Evolutionary conservation across 2,113 vertebrate genomes (phyloP).

Genomic region (Pituophis catenifer): DNA sequence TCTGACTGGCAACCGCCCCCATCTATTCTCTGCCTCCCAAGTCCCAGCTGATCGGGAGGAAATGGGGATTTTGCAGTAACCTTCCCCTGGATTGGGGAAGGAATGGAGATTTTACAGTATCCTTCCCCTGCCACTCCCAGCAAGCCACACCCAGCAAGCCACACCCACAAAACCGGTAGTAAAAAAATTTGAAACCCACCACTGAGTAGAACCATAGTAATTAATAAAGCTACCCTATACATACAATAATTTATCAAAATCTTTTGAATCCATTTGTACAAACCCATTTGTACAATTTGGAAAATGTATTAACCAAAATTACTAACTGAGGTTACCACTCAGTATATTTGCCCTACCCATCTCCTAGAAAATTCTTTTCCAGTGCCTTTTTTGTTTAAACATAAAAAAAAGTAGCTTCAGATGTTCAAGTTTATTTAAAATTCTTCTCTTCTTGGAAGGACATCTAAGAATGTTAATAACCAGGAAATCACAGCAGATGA

Average conservation of each 20-base stretch:
- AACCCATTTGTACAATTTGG: not conserved
- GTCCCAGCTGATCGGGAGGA: too few species aligned
- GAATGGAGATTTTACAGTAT: too few species aligned
- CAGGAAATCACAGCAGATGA: not conserved
- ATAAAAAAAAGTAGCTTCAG: not conserved
- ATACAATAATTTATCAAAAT: not conserved
- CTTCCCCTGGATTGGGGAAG: too few species aligned
- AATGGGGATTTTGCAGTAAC: too few species aligned
- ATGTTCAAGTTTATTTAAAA: not conserved
- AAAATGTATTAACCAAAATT: not conserved
- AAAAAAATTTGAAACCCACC: too few species aligned
- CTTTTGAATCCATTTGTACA: not conserved
- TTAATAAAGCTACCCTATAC: not conserved
- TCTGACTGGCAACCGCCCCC: too few species aligned
- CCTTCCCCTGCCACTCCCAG: too few species aligned
- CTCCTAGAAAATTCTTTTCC: not conserved
- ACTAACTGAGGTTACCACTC: not conserved
- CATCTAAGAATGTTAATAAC: not conserved
- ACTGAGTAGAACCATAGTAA: not conserved
- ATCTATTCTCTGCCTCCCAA: too few species aligned
- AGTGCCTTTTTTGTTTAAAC: not conserved
- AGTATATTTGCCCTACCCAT: not conserved
- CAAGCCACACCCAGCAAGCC: too few species aligned
- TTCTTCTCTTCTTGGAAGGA: not conserved
- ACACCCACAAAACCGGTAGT: too few species aligned